Evolutionary conservation across 2,888 invertebrate species (phyloP).

Genomic region (Dinocampus coccinellae): DNA sequence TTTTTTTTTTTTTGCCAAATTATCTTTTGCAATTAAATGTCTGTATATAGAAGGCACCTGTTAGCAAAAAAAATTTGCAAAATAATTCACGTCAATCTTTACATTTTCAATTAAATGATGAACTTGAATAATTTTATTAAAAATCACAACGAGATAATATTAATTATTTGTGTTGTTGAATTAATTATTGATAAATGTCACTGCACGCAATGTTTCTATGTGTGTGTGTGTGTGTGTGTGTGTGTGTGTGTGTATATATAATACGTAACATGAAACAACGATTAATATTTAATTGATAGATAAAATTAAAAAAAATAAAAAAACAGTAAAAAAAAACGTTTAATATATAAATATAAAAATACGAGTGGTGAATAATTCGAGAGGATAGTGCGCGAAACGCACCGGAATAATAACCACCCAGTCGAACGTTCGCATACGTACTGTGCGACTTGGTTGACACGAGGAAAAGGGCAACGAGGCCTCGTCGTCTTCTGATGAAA

Average conservation of each 20-base stretch:
- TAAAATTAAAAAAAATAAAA: neutral
- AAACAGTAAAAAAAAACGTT: neutral
- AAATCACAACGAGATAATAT: neutral
- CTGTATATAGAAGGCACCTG: neutral
- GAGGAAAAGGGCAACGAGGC: constrained; percentile 62
- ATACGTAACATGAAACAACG: too few species aligned
- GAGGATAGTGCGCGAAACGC: neutral
- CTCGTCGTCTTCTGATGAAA: constrained; percentile 43
- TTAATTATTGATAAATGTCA: too few species aligned
- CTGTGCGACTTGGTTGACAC: constrained; percentile 60
- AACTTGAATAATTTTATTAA: neutral
- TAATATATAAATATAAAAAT: neutral
- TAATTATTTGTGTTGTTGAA: too few species aligned
- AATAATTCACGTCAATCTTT: neutral
- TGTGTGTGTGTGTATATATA: too few species aligned
- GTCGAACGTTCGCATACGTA: constrained; percentile 63
- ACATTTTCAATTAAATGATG: constrained; percentile 3
- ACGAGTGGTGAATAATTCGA: neutral
- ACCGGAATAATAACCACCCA: constrained; percentile 52
- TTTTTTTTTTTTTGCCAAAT: too few species aligned
- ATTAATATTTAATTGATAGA: too few species aligned
- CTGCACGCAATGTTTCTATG: too few species aligned
- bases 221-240: too few species aligned
- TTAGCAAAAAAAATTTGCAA: neutral
- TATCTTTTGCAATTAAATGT: neutral